Evolutionary conservation across 2,888 invertebrate genomes (phyloP), one percentile per base, ranked within the genome.

Genomic region (Mamestra brassicae): DNA sequence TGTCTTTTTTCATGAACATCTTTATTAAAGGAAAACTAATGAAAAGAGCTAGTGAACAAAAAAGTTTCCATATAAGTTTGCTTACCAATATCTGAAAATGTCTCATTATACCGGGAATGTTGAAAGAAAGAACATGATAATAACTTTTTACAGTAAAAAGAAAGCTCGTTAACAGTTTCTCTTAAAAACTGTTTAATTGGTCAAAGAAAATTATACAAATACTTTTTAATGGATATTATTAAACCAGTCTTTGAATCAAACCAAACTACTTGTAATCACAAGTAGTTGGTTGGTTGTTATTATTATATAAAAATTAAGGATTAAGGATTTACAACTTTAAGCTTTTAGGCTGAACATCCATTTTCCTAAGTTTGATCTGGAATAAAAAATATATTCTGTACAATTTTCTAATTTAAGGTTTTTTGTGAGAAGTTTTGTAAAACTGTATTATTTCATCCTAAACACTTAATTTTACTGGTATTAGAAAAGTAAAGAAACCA

Each of bases 161-260:
- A 57, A 62, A 62, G 50, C 61, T 62, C 26, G 26, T 45, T 62
- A 62, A 42, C 3, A 63, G n/a, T 68, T 61, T 34, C 10, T 38
- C n/a, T 78, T 71, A 36, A 74, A 45, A 65, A 65, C 26, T 45
- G 34, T 11, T 45, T 58, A n/a, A 54, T 65, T 54, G 8, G 0
- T 54, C 36, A 45, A 67, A 55, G 63, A 38, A 64, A 45, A 60
- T 55, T 66, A 8, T 36, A 36, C 60, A 67, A 76, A 60, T 13
- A 50, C 26, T n/a, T 38, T 71, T 42, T 0, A 6, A 74, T 13
- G 2, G 2, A 54, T 76, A 54, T 61, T 6, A 45, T 52, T 71
- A 34, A 4, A 13, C 42, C 11, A 6, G 10, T 8, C 2, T 17
- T 11, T 1, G 4, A 26, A 26, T 26, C 26, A 26, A 26, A 26